Percentiles rank a stretch among this genome's conserved stretches.
Evolutionary conservation across 2,888 invertebrate species (phyloP).

Genomic region (Ecliptopera silaceata): DNA sequence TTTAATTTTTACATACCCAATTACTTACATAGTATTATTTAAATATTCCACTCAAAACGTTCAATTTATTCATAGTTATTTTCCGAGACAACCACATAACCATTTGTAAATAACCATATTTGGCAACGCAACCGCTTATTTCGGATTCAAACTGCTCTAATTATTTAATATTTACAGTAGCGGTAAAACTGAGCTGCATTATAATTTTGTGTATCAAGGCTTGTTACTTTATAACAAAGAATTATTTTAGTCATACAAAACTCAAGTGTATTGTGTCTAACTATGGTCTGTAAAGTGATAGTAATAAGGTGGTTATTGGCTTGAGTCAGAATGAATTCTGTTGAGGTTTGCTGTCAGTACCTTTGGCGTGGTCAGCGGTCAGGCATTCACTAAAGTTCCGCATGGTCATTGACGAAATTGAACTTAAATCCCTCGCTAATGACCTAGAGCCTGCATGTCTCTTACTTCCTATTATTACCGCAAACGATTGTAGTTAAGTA

Average conservation of each 20-base stretch:
- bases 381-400: slow-evolving; percentile 58
- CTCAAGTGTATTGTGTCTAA: no score
- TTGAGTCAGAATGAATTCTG: slow-evolving; percentile 13
- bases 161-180: slow-evolving; percentile 34
- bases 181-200: slow-evolving; percentile 25
- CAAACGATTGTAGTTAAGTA: slow-evolving; percentile 64
- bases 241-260: slow-evolving; percentile 6
- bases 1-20: neutral
- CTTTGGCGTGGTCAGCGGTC: slow-evolving; percentile 35
- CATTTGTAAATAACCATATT: slow-evolving; percentile 29
- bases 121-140: slow-evolving; percentile 36
- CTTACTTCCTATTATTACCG: slow-evolving; percentile 76
- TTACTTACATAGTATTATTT: neutral
- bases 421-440: slow-evolving; percentile 63
- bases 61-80: slow-evolving; percentile 21
- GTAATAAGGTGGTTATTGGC: slow-evolving; percentile 12
- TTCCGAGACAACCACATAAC: slow-evolving; percentile 9
- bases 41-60: neutral
- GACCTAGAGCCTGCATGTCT: slow-evolving; percentile 71
- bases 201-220: slow-evolving; percentile 41
- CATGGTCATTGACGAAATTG: slow-evolving; percentile 66
- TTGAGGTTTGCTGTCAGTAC: slow-evolving; percentile 13
- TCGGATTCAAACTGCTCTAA: slow-evolving; percentile 43
- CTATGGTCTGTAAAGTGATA: slow-evolving; percentile 2
- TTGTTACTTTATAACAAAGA: slow-evolving; percentile 27